A percentile compares a stretch with the other conserved stretches of the same genome.
phyloP scores from a whole-genome alignment of 2,797 vertebrate species.

The Rhinophrynus dorsalis region DNA sequence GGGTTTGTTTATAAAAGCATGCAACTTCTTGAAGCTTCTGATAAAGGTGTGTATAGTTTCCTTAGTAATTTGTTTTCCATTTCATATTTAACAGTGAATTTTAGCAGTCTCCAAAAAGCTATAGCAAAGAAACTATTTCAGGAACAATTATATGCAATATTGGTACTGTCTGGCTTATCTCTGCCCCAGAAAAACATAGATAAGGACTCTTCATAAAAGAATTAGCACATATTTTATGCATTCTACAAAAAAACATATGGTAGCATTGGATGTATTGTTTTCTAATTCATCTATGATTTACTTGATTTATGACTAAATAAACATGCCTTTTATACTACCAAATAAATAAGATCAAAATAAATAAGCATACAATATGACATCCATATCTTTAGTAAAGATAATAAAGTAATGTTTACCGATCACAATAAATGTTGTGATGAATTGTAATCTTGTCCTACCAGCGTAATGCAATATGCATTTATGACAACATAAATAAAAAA shows the following conservation, averaged over 20 bases:
- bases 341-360: constrained; percentile 37
- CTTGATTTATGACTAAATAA: constrained; percentile 15
- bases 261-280: not conserved
- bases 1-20: constrained; percentile 20
- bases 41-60: not conserved
- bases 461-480: not conserved
- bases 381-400: constrained; percentile 26
- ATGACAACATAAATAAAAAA: not conserved
- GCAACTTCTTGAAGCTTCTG: constrained; percentile 1
- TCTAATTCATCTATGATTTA: constrained; percentile 26
- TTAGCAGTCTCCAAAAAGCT: too few relatives aligned
- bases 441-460: not conserved
- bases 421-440: constrained; percentile 1
- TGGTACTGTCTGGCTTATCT: not conserved
- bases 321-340: constrained; percentile 9
- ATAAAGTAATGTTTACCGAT: constrained; percentile 25
- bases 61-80: not conserved
- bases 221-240: not conserved
- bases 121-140: too few relatives aligned
- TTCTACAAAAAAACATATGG: constrained; percentile 7
- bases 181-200: not conserved
- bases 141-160: too few relatives aligned
- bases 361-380: constrained; percentile 20
- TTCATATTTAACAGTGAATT: constrained; percentile 8
- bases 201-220: not conserved